Conservation (phyloP, 2,888 invertebrate species). For the Gandaritis pyraliata region DNA sequence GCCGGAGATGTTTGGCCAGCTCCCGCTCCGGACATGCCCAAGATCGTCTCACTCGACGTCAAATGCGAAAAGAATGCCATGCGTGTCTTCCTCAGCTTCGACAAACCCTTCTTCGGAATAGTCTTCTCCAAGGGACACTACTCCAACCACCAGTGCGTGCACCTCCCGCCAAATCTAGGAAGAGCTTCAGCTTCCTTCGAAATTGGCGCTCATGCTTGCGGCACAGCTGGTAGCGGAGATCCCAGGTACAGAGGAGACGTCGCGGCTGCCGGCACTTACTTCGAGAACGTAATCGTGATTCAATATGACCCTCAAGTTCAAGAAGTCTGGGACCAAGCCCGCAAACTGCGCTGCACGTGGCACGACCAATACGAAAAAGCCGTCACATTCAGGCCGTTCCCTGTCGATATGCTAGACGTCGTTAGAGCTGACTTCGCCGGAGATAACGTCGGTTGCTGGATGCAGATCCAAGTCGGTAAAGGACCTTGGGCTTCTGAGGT, state of each 20-base stretch:
- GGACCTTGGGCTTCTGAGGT: slow-evolving; percentile 98
- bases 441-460: slow-evolving; percentile 98
- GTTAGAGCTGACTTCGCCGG: slow-evolving; percentile 97
- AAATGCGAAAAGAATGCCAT: slow-evolving; percentile 97
- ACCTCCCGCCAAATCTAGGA: slow-evolving; percentile 94
- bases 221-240: slow-evolving; percentile 95
- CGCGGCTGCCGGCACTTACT: slow-evolving; percentile 95
- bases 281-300: slow-evolving; percentile 96
- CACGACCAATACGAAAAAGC: slow-evolving; percentile 98
- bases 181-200: slow-evolving; percentile 95
- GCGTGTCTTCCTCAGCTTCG: slow-evolving; percentile 97
- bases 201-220: slow-evolving; percentile 95
- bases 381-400: slow-evolving; percentile 96
- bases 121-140: slow-evolving; percentile 98
- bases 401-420: slow-evolving; percentile 97
- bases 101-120: slow-evolving; percentile 97
- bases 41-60: slow-evolving; percentile 95
- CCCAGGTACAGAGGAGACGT: slow-evolving; percentile 96
- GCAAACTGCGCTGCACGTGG: slow-evolving; percentile 96
- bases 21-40: slow-evolving; percentile 95
- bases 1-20: slow-evolving; percentile 94
- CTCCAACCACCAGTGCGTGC: slow-evolving; percentile 96
- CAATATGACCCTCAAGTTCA: slow-evolving; percentile 97
- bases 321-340: slow-evolving; percentile 97
- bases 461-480: slow-evolving; percentile 98